These are phyloP conservation scores for Chroicocephalus ridibundus DNA, from an alignment of 2,113 vertebrate genomes.

Conservation along the genomic window DNA sequence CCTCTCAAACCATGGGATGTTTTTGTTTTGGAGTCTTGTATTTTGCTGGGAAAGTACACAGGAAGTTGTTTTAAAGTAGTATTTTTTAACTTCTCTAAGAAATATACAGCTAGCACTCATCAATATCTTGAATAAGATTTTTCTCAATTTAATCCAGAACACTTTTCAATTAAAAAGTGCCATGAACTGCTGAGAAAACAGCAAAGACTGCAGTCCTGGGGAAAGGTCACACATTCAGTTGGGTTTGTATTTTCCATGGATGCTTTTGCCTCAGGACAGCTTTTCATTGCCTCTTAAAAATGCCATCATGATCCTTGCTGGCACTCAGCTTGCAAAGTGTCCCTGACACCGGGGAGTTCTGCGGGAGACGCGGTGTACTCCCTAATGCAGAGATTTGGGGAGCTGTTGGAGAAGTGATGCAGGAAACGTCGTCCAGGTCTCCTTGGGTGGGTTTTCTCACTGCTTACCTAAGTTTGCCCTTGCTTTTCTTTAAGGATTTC, in stretches of 20 bases:
- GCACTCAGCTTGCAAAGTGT: neutral
- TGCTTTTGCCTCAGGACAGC: neutral
- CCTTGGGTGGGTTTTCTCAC: neutral
- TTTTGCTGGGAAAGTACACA: neutral
- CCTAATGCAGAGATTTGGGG: neutral
- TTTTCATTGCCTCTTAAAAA: neutral
- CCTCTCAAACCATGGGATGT: neutral
- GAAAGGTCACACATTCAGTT: neutral
- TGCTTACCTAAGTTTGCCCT: neutral
- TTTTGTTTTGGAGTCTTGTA: neutral
- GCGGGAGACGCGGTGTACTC: rapidly evolving
- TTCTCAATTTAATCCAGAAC: neutral
- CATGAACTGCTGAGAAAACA: neutral
- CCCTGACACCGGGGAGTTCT: neutral
- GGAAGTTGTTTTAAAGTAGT: neutral
- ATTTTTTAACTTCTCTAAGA: neutral
- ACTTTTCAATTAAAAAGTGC: neutral
- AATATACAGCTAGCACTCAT: neutral
- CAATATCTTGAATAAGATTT: neutral
- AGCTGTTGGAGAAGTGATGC: neutral
- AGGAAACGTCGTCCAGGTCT: neutral
- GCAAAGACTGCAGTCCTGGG: neutral
- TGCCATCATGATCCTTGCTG: neutral
- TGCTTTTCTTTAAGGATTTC: neutral
- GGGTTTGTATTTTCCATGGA: neutral